Conservation (phyloP, 2,113 vertebrate genomes). For the Saguinus imperator region DNA sequence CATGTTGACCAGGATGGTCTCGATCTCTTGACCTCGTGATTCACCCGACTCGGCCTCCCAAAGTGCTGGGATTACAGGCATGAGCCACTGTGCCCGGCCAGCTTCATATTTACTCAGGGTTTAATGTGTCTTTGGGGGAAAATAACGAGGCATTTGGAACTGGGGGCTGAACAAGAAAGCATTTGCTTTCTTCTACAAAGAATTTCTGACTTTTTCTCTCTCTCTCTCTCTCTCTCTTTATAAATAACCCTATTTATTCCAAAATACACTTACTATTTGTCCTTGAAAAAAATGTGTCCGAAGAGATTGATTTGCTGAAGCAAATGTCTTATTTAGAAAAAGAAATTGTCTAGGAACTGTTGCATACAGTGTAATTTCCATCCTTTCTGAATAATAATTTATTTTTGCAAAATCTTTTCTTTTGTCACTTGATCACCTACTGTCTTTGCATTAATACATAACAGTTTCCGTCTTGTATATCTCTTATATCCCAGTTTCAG, state of each 20-base stretch:
- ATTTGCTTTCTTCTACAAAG: slow-evolving; percentile 59
- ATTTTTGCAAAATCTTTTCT: neutral
- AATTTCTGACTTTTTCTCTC: neutral
- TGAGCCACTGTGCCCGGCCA: no score
- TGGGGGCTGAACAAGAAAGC: slow-evolving; percentile 35
- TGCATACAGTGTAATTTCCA: neutral
- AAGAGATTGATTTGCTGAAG: slow-evolving; percentile 32
- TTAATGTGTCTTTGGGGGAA: slow-evolving; percentile 52
- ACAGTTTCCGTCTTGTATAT: neutral
- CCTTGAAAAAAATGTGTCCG: slow-evolving; percentile 38
- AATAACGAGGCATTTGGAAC: slow-evolving; percentile 41
- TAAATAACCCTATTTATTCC: slow-evolving; percentile 49
- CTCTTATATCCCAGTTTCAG: neutral
- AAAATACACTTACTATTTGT: slow-evolving; percentile 61
- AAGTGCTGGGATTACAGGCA: no score
- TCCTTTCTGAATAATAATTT: neutral
- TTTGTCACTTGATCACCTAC: neutral
- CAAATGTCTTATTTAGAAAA: slow-evolving; percentile 26
- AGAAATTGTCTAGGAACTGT: neutral
- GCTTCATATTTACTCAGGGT: slow-evolving; percentile 43
- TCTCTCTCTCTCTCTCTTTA: neutral
- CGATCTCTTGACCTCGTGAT: no score
- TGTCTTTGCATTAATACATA: neutral
- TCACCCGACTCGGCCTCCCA: no score
- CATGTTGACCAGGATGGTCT: no score